Evolutionary conservation across 2,113 vertebrate genomes (phyloP).

Genomic region (Geococcyx californianus): DNA sequence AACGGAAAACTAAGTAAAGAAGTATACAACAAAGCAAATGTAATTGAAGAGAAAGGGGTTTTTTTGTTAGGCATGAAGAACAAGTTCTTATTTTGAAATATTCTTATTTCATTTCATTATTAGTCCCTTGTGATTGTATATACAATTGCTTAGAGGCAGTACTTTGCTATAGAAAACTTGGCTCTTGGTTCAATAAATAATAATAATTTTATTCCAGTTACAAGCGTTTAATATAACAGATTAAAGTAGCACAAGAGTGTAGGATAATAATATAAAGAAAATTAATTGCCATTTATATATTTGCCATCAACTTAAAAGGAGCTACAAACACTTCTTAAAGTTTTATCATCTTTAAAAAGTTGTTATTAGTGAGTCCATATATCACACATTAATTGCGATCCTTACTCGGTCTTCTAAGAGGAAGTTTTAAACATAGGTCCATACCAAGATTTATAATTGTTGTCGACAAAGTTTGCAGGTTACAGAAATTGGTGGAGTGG

Average conservation of each 20-base stretch:
- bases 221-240: neutral
- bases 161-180: neutral
- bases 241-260: neutral
- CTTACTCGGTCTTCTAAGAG: neutral
- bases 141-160: neutral
- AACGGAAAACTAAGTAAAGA: neutral
- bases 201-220: neutral
- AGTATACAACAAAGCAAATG: neutral
- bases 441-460: neutral
- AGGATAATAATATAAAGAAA: neutral
- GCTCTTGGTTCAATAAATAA: neutral
- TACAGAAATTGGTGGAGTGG: neutral
- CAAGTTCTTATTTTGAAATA: neutral
- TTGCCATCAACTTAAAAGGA: neutral
- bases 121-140: neutral
- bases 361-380: neutral
- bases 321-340: neutral
- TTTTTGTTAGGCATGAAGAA: neutral
- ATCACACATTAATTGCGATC: neutral
- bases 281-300: neutral
- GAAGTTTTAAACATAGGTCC: neutral
- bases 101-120: neutral
- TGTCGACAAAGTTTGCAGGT: neutral
- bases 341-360: conserved; percentile 1
- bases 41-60: neutral